phyloP scores from a whole-genome alignment of 2,797 vertebrate genomes.

The Enteromius unitaeniatus region DNA sequence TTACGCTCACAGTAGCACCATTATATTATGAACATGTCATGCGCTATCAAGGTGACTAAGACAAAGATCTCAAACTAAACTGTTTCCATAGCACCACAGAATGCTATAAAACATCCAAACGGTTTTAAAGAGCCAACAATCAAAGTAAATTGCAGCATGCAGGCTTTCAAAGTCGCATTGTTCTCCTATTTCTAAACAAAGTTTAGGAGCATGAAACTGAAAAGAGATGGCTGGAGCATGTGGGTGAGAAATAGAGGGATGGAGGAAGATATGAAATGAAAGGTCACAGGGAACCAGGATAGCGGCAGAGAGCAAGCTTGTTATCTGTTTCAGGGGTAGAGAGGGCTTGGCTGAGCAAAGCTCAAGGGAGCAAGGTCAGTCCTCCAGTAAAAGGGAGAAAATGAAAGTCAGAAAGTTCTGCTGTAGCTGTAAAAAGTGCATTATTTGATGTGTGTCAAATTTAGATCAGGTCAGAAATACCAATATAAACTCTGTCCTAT shows the following conservation, averaged over 20 bases:
- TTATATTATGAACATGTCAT: neutral
- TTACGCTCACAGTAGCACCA: neutral
- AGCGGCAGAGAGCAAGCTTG: conserved; percentile 41
- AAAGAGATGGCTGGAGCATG: conserved; percentile 20
- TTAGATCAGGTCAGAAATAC: conserved; percentile 22
- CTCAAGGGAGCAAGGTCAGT: conserved; percentile 41
- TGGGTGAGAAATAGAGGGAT: conserved; percentile 34
- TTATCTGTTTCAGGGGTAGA: conserved; percentile 39
- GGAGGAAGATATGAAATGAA: conserved; percentile 46
- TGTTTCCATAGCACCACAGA: conserved; percentile 1
- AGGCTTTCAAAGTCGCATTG: neutral
- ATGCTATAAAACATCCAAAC: conserved; percentile 22
- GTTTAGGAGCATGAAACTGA: neutral
- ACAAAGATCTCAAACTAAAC: conserved; percentile 18
- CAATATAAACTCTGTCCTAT: neutral
- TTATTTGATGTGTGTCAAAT: conserved; percentile 41
- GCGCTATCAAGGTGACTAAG: neutral
- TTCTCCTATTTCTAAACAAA: conserved; percentile 24
- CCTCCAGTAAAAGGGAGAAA: conserved; percentile 42
- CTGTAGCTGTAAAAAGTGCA: conserved; percentile 31
- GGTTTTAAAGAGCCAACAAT: conserved; percentile 16
- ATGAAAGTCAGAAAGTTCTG: conserved; percentile 39
- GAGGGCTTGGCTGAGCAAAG: conserved; percentile 44
- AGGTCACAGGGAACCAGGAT: conserved; percentile 42
- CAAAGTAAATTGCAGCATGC: conserved; percentile 12